A percentile compares a stretch with the other conserved stretches of the same genome.
Evolutionary conservation across 2,113 vertebrate genomes (phyloP).

Genomic region (Probosciger aterrimus): DNA sequence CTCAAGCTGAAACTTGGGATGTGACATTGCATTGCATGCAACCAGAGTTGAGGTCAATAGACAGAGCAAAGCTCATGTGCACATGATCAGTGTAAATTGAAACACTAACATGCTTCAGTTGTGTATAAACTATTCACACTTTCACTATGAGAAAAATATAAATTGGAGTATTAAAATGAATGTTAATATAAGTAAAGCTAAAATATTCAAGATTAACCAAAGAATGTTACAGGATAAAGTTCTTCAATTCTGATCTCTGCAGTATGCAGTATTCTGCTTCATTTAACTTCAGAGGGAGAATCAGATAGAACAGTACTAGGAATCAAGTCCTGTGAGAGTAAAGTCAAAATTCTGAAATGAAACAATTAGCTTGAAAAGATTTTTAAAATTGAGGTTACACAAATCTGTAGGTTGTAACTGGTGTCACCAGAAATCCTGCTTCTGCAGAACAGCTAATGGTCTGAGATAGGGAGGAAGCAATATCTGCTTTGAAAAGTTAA

Average conservation of each 20-base stretch:
- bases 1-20: constrained; percentile 51
- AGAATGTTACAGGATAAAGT: not conserved
- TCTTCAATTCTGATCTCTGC: not conserved
- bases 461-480: not conserved
- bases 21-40: constrained; percentile 44
- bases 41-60: constrained; percentile 7
- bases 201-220: not conserved
- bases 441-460: not conserved
- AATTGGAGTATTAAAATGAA: not conserved
- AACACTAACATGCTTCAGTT: not conserved
- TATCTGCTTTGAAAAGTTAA: not conserved
- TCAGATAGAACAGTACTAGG: not conserved
- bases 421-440: not conserved
- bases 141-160: not conserved
- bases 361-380: not conserved
- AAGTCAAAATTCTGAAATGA: not conserved
- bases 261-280: not conserved
- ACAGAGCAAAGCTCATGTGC: not conserved
- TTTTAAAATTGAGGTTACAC: not conserved
- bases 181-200: not conserved
- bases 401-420: not conserved
- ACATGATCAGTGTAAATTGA: not conserved
- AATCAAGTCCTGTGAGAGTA: not conserved
- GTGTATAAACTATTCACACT: not conserved
- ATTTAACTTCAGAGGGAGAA: not conserved